These are phyloP conservation scores for Ephydatia muelleri DNA, from an alignment of 37 sponge, comb jelly and placozoan species.

Conservation along the genomic window DNA sequence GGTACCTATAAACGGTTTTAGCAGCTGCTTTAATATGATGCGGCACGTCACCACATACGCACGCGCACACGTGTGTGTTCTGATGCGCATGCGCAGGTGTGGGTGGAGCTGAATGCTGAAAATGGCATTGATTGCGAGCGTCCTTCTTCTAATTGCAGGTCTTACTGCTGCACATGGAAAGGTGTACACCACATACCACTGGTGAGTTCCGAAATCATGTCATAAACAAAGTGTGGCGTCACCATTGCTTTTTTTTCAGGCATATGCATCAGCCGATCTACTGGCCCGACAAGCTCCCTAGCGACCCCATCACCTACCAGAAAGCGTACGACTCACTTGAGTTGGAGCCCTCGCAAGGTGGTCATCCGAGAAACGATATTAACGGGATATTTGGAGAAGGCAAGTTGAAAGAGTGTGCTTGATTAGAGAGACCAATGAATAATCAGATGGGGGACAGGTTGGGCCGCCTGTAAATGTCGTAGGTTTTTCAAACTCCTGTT, in stretches of 20 bases:
- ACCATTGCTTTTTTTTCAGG: conserved; percentile 13
- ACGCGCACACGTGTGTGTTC: not conserved
- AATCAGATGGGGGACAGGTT: too few relatives aligned
- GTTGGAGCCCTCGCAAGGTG: conserved; percentile 50
- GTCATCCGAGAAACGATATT: conserved; percentile 50
- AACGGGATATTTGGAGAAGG: conserved; percentile 70
- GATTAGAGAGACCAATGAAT: too few relatives aligned
- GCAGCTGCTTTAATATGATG: not conserved
- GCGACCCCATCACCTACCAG: conserved; percentile 58
- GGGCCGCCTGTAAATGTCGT: not conserved
- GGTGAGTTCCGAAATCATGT: not conserved
- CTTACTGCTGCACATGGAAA: not conserved
- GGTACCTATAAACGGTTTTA: too few relatives aligned
- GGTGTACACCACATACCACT: conserved; percentile 29
- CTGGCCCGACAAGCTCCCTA: conserved; percentile 64
- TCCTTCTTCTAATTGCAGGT: not conserved
- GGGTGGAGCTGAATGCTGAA: not conserved
- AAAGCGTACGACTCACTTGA: conserved; percentile 64
- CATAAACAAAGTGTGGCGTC: not conserved
- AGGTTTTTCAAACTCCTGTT: not conserved
- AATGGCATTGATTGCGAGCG: not conserved
- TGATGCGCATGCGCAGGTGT: not conserved
- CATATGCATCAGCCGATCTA: conserved; percentile 73
- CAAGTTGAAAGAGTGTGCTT: not conserved
- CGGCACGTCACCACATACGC: not conserved